Evolutionary conservation across 2,797 vertebrate genomes (phyloP).

Genomic region (Muscicapa comitata): DNA sequence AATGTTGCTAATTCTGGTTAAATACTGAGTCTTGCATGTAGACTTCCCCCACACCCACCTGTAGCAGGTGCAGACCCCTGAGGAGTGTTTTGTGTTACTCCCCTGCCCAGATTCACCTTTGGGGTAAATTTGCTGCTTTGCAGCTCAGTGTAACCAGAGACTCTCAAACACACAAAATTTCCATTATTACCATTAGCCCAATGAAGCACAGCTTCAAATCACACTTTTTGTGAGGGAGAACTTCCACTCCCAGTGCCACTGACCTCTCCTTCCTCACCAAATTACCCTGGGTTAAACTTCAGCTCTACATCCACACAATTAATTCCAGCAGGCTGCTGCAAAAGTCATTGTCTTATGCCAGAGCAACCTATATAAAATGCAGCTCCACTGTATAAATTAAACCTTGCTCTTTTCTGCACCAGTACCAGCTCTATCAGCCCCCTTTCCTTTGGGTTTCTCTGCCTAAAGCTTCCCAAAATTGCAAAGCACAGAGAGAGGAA

Average conservation of each 20-base stretch:
- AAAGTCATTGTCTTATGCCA: not conserved
- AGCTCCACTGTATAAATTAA: not conserved
- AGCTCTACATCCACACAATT: not conserved
- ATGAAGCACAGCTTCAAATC: not conserved
- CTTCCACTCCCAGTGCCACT: not conserved
- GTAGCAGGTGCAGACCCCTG: not conserved
- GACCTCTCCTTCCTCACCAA: not conserved
- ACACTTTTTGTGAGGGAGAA: not conserved
- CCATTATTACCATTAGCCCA: not conserved
- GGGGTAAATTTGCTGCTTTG: not conserved
- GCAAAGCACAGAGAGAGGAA: not conserved
- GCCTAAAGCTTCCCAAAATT: not conserved
- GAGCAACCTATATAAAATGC: not conserved
- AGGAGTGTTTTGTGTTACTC: not conserved
- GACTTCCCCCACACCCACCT: rapidly evolving
- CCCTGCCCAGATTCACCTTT: not conserved
- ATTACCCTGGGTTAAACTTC: not conserved
- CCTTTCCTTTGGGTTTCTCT: not conserved
- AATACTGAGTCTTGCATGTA: not conserved
- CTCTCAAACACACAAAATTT: not conserved
- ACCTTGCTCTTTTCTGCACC: not conserved
- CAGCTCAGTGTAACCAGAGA: not conserved
- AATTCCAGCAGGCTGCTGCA: not conserved
- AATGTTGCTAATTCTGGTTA: not conserved
- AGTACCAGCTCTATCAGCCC: not conserved